Conservation (phyloP, 2,113 vertebrate genomes). For the Phyllopteryx taeniolatus region DNA sequence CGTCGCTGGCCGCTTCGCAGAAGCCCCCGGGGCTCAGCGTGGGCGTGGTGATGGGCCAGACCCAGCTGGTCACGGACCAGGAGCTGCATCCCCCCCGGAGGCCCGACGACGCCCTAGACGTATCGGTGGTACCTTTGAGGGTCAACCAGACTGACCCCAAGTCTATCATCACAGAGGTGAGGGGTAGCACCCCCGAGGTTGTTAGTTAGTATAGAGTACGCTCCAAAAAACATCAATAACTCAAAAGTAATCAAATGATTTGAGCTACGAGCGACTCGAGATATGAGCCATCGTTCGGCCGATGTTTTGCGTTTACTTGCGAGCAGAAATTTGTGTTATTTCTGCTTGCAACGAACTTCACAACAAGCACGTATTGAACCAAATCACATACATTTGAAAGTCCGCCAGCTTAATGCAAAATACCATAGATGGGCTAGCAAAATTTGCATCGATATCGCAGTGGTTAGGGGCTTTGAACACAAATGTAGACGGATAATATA, state of each 20-base stretch:
- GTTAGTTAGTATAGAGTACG: neutral
- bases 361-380: no score
- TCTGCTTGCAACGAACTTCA: no score
- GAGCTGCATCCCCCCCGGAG: constrained; percentile 80
- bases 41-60: constrained; percentile 89
- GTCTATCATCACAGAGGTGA: constrained; percentile 70
- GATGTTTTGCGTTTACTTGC: no score
- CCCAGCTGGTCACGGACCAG: constrained; percentile 79
- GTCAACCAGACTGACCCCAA: constrained; percentile 95
- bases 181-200: neutral
- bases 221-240: neutral
- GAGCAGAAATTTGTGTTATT: no score
- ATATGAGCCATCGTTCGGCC: neutral
- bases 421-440: no score
- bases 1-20: constrained; percentile 76
- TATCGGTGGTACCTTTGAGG: constrained; percentile 84
- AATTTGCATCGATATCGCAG: no score
- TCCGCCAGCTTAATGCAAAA: no score
- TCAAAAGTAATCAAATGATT: neutral
- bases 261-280: neutral
- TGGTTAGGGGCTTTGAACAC: no score
- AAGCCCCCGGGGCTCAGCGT: constrained; percentile 86
- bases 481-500: no score
- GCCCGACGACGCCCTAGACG: constrained; percentile 79
- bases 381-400: no score